A percentile compares a stretch with the other conserved stretches of the same genome.
Conservation (phyloP, 2,113 vertebrate species). For the Xyrauchen texanus region DNA sequence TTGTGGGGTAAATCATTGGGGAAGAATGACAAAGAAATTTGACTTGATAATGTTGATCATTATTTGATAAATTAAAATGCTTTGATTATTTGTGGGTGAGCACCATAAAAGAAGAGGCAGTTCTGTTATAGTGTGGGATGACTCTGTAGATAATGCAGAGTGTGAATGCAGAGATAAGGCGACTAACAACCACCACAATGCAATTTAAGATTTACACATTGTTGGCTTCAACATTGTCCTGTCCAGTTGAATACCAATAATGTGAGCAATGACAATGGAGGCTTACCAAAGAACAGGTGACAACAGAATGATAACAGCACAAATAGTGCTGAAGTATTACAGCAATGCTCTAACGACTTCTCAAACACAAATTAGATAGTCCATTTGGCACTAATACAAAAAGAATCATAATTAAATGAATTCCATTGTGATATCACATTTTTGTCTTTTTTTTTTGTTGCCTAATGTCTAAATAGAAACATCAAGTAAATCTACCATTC, state of each 20-base stretch:
- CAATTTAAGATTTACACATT: slow-evolving; percentile 43
- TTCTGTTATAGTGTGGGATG: not conserved
- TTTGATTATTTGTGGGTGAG: not conserved
- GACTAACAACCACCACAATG: slow-evolving; percentile 7
- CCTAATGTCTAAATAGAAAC: not conserved
- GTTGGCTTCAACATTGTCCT: slow-evolving; percentile 20
- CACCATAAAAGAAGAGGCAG: not conserved
- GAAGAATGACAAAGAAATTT: not conserved
- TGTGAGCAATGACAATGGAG: slow-evolving; percentile 46
- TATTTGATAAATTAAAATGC: too few species aligned
- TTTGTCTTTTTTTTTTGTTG: not conserved
- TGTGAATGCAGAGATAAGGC: not conserved
- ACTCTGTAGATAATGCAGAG: not conserved
- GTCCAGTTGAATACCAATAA: not conserved
- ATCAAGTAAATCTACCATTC: not conserved
- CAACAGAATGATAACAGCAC: slow-evolving; percentile 16
- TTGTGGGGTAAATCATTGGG: not conserved
- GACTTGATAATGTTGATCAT: not conserved
- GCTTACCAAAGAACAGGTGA: slow-evolving; percentile 43
- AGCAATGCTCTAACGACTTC: slow-evolving; percentile 9
- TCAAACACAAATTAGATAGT: not conserved
- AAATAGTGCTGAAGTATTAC: not conserved
- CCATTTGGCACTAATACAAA: not conserved
- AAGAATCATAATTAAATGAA: not conserved
- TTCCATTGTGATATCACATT: not conserved